These are phyloP conservation scores for Sylvilagus bachmani DNA, from an alignment of 2,113 vertebrate genomes.

Conservation along the genomic window DNA sequence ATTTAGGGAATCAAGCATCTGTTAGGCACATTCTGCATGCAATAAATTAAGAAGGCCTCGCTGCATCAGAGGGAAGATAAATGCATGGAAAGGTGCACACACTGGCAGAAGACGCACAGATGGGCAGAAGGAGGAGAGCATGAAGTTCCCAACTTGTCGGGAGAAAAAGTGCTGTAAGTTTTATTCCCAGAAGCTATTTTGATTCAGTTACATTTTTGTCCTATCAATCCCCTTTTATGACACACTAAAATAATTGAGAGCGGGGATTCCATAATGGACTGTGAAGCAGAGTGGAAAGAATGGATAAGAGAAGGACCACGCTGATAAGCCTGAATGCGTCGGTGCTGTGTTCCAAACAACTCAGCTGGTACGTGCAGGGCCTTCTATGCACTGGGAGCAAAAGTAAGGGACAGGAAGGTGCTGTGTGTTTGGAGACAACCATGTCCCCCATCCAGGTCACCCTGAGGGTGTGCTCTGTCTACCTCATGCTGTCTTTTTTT, in stretches of 20 bases:
- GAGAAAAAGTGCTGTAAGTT: neutral
- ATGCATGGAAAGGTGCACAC: neutral
- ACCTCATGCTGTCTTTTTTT: too few species aligned
- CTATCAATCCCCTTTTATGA: neutral
- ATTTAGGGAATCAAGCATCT: constrained; percentile 59
- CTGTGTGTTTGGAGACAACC: neutral
- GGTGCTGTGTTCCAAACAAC: rapidly evolving
- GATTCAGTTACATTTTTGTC: neutral
- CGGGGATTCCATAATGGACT: too few species aligned
- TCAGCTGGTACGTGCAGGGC: rapidly evolving
- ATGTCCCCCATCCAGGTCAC: rapidly evolving
- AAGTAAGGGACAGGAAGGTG: neutral
- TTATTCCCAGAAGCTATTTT: neutral
- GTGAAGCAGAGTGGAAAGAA: neutral
- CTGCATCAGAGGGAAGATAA: neutral
- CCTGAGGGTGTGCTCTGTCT: neutral
- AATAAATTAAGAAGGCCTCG: constrained; percentile 42
- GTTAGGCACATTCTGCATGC: constrained; percentile 19
- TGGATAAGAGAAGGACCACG: neutral
- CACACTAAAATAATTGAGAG: neutral
- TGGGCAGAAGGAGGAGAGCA: neutral
- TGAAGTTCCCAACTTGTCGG: neutral
- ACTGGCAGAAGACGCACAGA: neutral
- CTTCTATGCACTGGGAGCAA: rapidly evolving
- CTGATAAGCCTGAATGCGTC: rapidly evolving